Percentiles rank a stretch among this genome's conserved stretches.
phyloP scores from a whole-genome alignment of 2,888 invertebrate species.

The Conomelus anceps region DNA sequence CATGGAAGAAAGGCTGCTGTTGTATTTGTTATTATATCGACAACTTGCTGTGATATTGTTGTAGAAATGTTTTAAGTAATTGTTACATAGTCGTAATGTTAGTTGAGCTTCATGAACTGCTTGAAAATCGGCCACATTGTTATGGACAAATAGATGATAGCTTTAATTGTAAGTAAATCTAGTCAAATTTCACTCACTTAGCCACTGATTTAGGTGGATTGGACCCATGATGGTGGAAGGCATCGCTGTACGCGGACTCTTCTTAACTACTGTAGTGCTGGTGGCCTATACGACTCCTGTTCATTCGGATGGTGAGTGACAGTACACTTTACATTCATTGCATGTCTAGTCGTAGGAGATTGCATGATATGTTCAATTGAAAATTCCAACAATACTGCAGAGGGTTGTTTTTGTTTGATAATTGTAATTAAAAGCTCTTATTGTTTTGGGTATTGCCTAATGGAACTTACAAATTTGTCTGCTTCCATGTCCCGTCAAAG shows the following conservation, averaged over 20 bases:
- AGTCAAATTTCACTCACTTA: not conserved
- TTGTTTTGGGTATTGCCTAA: too few species aligned
- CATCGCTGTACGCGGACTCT: not conserved
- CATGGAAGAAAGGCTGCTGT: not conserved
- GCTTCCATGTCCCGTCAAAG: too few species aligned
- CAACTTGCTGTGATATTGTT: not conserved
- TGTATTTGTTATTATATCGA: not conserved
- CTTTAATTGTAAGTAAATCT: not conserved
- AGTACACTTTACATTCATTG: not conserved
- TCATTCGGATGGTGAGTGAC: not conserved
- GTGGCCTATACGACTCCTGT: not conserved
- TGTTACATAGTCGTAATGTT: too few species aligned
- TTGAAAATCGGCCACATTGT: not conserved
- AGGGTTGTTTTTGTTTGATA: not conserved
- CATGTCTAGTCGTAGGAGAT: not conserved
- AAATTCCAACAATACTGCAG: not conserved
- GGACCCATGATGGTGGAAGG: not conserved
- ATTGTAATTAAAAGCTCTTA: too few species aligned
- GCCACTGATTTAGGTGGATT: not conserved
- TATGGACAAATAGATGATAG: not conserved
- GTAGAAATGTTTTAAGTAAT: too few species aligned
- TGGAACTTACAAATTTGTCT: too few species aligned
- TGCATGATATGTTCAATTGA: not conserved
- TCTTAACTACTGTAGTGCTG: not conserved
- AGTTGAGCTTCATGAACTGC: too few species aligned